A percentile compares a stretch with the other conserved stretches of the same genome.
Conservation (phyloP, 2,888 invertebrate genomes). For the Bedellia somnulentella region DNA sequence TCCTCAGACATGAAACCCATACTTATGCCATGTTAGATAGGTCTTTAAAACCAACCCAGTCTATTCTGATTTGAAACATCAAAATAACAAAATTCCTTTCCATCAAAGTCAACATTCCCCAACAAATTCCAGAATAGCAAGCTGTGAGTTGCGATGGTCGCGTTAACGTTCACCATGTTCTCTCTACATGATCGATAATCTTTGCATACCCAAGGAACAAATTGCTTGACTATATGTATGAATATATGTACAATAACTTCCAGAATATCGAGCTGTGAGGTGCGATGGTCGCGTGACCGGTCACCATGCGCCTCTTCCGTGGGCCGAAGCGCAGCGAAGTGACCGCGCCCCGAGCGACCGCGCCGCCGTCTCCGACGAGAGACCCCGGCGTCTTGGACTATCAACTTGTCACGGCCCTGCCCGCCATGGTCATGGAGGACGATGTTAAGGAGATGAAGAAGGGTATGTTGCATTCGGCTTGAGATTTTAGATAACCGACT, state of each 20-base stretch:
- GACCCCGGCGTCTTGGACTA: slow-evolving; percentile 54
- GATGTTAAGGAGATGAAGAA: slow-evolving; percentile 64
- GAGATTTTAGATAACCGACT: too few species aligned
- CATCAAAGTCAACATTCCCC: too few species aligned
- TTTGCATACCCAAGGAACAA: too few species aligned
- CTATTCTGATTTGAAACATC: too few species aligned
- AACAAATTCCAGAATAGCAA: too few species aligned
- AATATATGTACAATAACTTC: too few species aligned
- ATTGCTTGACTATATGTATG: too few species aligned
- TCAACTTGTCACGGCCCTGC: slow-evolving; percentile 75
- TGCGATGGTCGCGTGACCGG: slow-evolving; percentile 52
- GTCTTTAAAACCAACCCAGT: too few species aligned
- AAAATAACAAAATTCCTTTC: too few species aligned
- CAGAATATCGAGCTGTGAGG: too few species aligned
- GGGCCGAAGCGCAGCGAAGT: slow-evolving; percentile 67
- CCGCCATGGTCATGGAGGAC: slow-evolving; percentile 76
- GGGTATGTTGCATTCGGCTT: slow-evolving; percentile 31
- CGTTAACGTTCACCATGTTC: slow-evolving; percentile 62
- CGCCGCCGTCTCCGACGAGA: slow-evolving; percentile 36
- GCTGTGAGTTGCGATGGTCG: slow-evolving; percentile 44
- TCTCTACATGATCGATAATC: slow-evolving; percentile 66
- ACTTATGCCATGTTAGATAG: too few species aligned
- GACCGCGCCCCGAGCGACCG: slow-evolving; percentile 54
- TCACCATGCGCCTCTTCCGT: slow-evolving; percentile 67
- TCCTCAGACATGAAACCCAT: too few species aligned